These are phyloP conservation scores for Rutpela maculata DNA, from an alignment of 2,888 invertebrate genomes.

Conservation along the genomic window DNA sequence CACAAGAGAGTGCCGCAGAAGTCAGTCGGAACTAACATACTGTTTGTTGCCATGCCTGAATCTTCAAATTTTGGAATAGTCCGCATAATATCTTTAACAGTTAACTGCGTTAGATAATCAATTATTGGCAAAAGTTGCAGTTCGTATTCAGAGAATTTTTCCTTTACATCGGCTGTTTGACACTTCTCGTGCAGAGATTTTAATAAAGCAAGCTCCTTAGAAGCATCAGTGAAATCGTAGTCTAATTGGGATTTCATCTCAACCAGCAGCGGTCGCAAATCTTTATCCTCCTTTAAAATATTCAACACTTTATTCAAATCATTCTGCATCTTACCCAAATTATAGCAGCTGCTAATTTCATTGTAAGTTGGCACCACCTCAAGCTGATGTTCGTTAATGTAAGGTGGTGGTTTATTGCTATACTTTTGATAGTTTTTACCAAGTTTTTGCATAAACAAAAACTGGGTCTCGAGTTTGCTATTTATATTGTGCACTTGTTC, in stretches of 20 bases:
- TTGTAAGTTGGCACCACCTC: slow-evolving; percentile 57
- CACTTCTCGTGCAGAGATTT: slow-evolving; percentile 54
- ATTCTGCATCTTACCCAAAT: slow-evolving; percentile 59
- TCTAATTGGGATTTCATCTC: slow-evolving; percentile 59
- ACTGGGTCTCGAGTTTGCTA: slow-evolving; percentile 63
- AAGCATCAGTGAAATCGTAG: slow-evolving; percentile 55
- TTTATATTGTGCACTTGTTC: slow-evolving; percentile 64
- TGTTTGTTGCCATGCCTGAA: slow-evolving; percentile 38
- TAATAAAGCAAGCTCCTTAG: slow-evolving; percentile 56
- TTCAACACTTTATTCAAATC: slow-evolving; percentile 51
- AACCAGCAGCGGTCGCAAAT: slow-evolving; percentile 55
- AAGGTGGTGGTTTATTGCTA: slow-evolving; percentile 65
- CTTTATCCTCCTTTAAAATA: slow-evolving; percentile 49
- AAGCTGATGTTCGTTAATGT: slow-evolving; percentile 62
- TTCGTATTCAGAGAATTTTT: slow-evolving; percentile 53
- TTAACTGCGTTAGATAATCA: slow-evolving; percentile 63
- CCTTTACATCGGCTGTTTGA: slow-evolving; percentile 36
- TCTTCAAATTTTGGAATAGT: slow-evolving; percentile 24
- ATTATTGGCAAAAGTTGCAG: slow-evolving; percentile 63
- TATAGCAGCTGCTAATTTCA: slow-evolving; percentile 56
- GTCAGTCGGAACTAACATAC: slow-evolving; percentile 62
- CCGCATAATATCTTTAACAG: slow-evolving; percentile 39
- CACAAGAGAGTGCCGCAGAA: slow-evolving; percentile 61
- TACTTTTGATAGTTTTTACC: slow-evolving; percentile 67
- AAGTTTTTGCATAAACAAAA: slow-evolving; percentile 66